Conservation (phyloP, 2,113 vertebrate species). For the Riparia riparia region DNA sequence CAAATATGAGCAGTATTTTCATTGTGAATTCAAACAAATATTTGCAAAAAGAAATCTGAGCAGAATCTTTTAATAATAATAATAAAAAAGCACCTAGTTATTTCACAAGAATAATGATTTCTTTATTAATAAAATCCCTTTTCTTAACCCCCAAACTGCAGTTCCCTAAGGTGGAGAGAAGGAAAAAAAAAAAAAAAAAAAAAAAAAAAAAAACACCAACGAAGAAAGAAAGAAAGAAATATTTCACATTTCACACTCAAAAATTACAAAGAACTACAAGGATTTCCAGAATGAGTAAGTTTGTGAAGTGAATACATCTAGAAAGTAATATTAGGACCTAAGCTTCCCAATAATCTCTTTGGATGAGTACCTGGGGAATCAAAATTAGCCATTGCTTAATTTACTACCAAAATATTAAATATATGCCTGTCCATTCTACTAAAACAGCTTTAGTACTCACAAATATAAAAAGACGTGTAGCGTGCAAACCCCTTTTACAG, state of each 20-base stretch:
- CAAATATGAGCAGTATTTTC: conserved; percentile 44
- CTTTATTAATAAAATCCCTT: background rate
- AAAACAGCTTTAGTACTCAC: background rate
- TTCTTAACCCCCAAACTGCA: background rate
- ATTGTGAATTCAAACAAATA: background rate
- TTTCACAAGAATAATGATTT: background rate
- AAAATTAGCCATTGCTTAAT: background rate
- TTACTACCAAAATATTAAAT: background rate
- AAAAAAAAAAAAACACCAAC: no score
- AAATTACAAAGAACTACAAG: background rate
- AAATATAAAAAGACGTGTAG: background rate
- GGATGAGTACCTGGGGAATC: background rate
- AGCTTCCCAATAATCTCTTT: background rate
- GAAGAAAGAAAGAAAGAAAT: no score
- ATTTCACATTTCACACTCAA: background rate
- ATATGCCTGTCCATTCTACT: background rate
- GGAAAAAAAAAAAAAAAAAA: background rate
- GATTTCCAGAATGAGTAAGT: conserved; percentile 9
- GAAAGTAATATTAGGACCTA: background rate
- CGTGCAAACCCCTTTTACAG: background rate
- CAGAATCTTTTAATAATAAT: background rate
- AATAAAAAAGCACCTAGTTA: background rate
- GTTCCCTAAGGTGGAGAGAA: background rate
- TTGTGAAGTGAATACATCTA: background rate
- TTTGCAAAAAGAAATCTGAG: conserved; percentile 26